Percentiles rank a stretch among this genome's conserved stretches.
phyloP scores from a whole-genome alignment of 2,113 vertebrate species.

The Castor canadensis region DNA sequence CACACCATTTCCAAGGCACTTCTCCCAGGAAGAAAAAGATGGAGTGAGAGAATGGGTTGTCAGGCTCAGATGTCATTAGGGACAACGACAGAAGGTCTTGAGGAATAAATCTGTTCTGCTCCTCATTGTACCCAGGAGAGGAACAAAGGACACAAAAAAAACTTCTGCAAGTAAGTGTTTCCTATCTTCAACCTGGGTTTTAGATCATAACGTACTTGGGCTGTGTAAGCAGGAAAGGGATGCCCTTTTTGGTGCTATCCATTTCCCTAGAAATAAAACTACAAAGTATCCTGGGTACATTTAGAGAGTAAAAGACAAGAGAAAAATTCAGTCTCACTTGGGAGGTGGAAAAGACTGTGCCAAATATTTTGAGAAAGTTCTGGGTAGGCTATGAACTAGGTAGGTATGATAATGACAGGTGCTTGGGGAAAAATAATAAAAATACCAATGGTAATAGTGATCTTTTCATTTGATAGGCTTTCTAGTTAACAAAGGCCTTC shows the following conservation, averaged over 20 bases:
- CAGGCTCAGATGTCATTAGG: not conserved
- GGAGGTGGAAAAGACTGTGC: slow-evolving; percentile 26
- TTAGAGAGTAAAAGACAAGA: slow-evolving; percentile 38
- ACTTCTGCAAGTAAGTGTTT: not conserved
- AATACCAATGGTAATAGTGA: not conserved
- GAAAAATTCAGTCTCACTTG: slow-evolving; percentile 51
- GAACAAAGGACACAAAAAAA: not conserved
- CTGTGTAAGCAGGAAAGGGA: not conserved
- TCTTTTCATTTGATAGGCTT: not conserved
- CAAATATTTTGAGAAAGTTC: slow-evolving; percentile 20
- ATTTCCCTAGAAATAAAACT: not conserved
- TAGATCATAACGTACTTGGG: not conserved
- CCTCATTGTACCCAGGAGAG: not conserved
- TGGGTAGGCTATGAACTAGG: slow-evolving; percentile 9
- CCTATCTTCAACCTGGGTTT: not conserved
- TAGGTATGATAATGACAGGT: not conserved
- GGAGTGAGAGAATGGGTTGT: not conserved
- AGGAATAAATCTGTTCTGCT: not conserved
- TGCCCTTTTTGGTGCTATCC: not conserved
- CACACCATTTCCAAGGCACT: not conserved
- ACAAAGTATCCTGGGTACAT: not conserved
- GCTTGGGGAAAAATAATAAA: not conserved
- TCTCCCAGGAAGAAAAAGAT: not conserved
- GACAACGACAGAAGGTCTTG: not conserved
- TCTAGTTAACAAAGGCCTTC: not conserved